Evolutionary conservation across 2,113 vertebrate genomes (phyloP).

Genomic region (Grammomys dolichurus): DNA sequence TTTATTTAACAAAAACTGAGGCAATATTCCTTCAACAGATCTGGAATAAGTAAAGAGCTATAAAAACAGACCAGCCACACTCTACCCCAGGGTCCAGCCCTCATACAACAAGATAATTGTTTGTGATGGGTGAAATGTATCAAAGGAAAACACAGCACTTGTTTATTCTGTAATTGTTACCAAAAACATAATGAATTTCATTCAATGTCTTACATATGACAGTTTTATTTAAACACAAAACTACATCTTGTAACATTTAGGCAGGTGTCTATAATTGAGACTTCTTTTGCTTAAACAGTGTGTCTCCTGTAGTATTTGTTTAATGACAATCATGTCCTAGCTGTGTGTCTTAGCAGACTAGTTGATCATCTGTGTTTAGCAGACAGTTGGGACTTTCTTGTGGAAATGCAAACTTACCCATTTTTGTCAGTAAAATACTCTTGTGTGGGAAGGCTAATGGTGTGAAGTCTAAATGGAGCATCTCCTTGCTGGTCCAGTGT

Average conservation of each 20-base stretch:
- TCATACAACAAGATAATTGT: background rate
- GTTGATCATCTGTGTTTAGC: background rate
- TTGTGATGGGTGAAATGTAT: background rate
- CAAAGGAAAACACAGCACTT: background rate
- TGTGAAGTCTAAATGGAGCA: accelerated
- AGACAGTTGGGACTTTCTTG: background rate
- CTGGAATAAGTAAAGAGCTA: background rate
- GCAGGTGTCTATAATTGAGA: conserved; percentile 29
- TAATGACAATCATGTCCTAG: background rate
- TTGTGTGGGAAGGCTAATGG: accelerated
- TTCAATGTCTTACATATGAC: background rate
- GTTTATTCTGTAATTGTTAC: background rate
- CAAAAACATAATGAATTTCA: conserved; percentile 27
- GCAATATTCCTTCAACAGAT: background rate
- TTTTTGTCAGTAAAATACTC: accelerated
- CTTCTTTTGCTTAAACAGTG: background rate
- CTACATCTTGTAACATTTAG: background rate
- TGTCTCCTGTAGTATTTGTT: conserved; percentile 38
- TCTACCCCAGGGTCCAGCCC: accelerated
- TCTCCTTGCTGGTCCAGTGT: background rate
- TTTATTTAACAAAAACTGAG: background rate
- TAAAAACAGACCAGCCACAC: background rate
- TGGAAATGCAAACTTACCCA: background rate
- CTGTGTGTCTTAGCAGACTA: background rate
- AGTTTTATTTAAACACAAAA: conserved; percentile 34